Evolutionary conservation across 2,797 vertebrate genomes (phyloP).

Genomic region (Euthynnus affinis): DNA sequence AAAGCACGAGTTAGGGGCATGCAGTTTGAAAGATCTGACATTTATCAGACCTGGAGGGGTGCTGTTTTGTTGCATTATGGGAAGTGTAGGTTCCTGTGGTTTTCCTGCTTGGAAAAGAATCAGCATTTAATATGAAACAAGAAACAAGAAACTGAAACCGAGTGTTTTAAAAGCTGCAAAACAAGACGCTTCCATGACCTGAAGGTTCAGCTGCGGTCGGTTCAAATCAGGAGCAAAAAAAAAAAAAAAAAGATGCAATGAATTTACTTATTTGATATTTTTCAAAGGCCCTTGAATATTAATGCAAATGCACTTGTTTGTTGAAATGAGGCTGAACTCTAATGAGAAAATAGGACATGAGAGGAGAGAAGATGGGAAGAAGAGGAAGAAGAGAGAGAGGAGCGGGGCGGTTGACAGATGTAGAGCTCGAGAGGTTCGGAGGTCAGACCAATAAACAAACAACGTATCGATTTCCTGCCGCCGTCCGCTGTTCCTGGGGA

Average conservation of each 20-base stretch:
- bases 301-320: constrained; percentile 12
- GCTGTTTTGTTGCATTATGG: too few relatives aligned
- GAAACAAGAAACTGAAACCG: background rate
- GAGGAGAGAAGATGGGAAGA: background rate
- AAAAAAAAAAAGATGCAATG: constrained; percentile 3
- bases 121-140: background rate
- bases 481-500: constrained; percentile 57
- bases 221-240: constrained; percentile 11
- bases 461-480: constrained; percentile 80
- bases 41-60: too few relatives aligned
- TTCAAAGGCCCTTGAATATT: background rate
- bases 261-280: constrained; percentile 20
- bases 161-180: background rate
- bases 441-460: constrained; percentile 82
- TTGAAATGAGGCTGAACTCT: constrained; percentile 3
- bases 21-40: too few relatives aligned
- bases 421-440: constrained; percentile 58
- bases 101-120: too few relatives aligned
- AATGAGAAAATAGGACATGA: constrained; percentile 1
- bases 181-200: background rate
- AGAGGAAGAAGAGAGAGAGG: background rate
- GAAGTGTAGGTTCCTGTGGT: too few relatives aligned
- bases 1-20: background rate
- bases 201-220: background rate
- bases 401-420: constrained; percentile 33